A percentile compares a stretch with the other conserved stretches of the same genome.
phyloP scores from a whole-genome alignment of 1,140 invertebrate species.

The Drosophila miranda region DNA sequence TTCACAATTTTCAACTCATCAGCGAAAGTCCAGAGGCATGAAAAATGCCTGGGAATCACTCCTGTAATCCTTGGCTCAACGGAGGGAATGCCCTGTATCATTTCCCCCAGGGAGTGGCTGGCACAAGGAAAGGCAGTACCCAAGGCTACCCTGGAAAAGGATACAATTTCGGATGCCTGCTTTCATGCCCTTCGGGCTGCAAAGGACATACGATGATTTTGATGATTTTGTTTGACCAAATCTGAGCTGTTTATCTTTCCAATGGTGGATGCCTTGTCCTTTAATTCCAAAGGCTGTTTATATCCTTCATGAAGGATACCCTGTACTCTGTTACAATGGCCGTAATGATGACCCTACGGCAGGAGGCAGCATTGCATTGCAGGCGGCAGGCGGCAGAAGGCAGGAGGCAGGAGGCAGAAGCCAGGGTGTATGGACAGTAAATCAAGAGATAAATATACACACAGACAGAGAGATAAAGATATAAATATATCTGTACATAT shows the following conservation, averaged over 20 bases:
- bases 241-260: no score
- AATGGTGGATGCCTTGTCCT: no score
- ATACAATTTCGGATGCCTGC: no score
- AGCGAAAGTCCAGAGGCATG: constrained; percentile 14
- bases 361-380: background rate
- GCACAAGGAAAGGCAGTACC: no score
- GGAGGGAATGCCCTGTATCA: constrained; percentile 1
- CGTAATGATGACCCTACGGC: constrained; percentile 47
- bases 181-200: no score
- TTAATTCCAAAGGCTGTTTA: no score
- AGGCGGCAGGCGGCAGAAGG: background rate
- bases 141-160: no score
- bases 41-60: background rate
- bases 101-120: no score
- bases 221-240: no score
- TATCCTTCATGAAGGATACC: background rate
- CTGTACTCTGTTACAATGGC: constrained; percentile 16
- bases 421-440: constrained; percentile 49
- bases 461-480: constrained; percentile 3
- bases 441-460: constrained; percentile 73
- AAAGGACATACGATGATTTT: no score
- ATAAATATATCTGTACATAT: constrained; percentile 9
- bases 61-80: constrained; percentile 1
- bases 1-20: constrained; percentile 72
- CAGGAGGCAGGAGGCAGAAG: background rate